A percentile compares a stretch with the other conserved stretches of the same genome.
Evolutionary conservation across 2,797 vertebrate genomes (phyloP).

Genomic region (Schizopygopsis malacanthus): DNA sequence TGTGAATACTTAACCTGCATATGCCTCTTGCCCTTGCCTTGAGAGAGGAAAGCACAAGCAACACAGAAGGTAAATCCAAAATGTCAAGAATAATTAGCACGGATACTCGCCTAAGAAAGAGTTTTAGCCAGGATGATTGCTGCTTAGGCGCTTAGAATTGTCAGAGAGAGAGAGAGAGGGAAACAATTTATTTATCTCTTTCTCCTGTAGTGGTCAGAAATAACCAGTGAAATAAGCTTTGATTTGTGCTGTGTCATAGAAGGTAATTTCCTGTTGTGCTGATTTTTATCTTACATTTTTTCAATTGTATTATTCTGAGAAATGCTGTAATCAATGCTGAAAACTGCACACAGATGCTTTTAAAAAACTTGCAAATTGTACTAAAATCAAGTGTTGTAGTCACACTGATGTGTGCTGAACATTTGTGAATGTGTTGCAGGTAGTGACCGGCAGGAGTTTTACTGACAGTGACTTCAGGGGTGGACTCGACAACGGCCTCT

Average conservation of each 20-base stretch:
- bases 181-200: slow-evolving; percentile 52
- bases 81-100: slow-evolving; percentile 74
- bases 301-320: slow-evolving; percentile 33
- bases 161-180: slow-evolving; percentile 55
- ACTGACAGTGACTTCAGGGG: slow-evolving; percentile 91
- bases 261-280: slow-evolving; percentile 35
- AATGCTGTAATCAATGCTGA: background rate
- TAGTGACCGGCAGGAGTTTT: slow-evolving; percentile 92
- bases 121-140: slow-evolving; percentile 70
- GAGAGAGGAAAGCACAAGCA: slow-evolving; percentile 4
- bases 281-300: slow-evolving; percentile 5
- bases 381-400: background rate
- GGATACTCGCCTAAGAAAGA: slow-evolving; percentile 54
- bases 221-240: slow-evolving; percentile 14
- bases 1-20: slow-evolving; percentile 48
- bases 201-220: slow-evolving; percentile 19
- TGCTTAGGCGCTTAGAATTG: slow-evolving; percentile 73
- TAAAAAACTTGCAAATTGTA: background rate
- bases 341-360: background rate
- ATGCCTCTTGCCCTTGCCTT: slow-evolving; percentile 13
- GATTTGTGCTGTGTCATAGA: slow-evolving; percentile 18
- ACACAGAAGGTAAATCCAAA: slow-evolving; percentile 68
- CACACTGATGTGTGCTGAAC: background rate
- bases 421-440: slow-evolving; percentile 73
- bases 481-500: slow-evolving; percentile 92